These are phyloP conservation scores for Oryzias dopingdopingensis DNA, from an alignment of 2,797 vertebrate species.

Conservation along the genomic window DNA sequence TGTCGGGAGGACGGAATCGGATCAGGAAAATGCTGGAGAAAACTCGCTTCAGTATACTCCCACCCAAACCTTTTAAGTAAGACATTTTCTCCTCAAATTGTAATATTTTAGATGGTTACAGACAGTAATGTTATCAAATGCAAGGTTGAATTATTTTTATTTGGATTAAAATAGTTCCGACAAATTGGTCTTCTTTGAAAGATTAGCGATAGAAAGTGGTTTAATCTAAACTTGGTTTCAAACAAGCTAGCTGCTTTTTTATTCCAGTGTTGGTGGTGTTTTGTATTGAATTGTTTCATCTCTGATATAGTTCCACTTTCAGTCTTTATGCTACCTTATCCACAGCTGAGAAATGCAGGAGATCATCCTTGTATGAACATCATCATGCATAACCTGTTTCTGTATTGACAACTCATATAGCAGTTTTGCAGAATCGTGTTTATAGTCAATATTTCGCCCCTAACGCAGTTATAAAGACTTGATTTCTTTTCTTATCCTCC, in stretches of 20 bases:
- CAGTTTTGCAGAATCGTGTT: slow-evolving; percentile 39
- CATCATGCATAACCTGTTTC: slow-evolving; percentile 24
- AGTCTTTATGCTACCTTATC: neutral
- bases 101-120: too few species aligned
- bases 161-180: too few species aligned
- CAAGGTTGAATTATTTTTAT: too few species aligned
- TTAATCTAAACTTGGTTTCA: neutral
- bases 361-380: slow-evolving; percentile 15
- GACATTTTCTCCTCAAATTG: neutral
- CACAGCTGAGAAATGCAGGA: neutral
- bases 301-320: neutral
- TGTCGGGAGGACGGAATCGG: slow-evolving; percentile 94
- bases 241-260: neutral
- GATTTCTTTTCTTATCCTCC: slow-evolving; percentile 60
- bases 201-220: neutral
- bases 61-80: slow-evolving; percentile 92
- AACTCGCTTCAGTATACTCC: slow-evolving; percentile 95
- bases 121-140: too few species aligned
- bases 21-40: slow-evolving; percentile 97
- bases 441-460: slow-evolving; percentile 46
- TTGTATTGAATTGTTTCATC: neutral
- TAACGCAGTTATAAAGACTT: slow-evolving; percentile 42
- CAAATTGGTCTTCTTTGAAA: neutral
- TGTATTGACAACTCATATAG: slow-evolving; percentile 41
- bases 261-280: neutral